phyloP scores from a whole-genome alignment of 30 jellyfish, hydroid and myxozoan genomes.

The Hydractinia echinata region DNA sequence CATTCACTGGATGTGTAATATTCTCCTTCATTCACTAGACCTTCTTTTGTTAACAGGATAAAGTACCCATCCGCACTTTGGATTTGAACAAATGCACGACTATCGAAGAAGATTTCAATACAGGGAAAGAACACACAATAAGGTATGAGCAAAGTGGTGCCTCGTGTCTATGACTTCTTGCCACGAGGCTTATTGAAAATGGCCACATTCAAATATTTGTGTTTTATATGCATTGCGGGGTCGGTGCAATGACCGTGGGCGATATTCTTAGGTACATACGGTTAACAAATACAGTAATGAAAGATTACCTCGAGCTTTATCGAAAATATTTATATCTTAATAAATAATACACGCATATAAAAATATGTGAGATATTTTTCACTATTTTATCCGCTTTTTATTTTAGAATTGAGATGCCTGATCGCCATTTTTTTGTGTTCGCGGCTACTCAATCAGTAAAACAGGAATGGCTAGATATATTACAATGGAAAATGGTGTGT shows the following conservation, averaged over 20 bases:
- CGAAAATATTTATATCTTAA: too few species aligned
- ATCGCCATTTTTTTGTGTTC: conserved; percentile 49
- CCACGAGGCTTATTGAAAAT: too few species aligned
- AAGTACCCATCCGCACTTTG: conserved; percentile 69
- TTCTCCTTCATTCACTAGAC: background rate
- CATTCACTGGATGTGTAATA: too few species aligned
- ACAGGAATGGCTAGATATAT: conserved; percentile 71
- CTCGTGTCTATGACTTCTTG: too few species aligned
- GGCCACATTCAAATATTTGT: too few species aligned
- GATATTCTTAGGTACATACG: too few species aligned
- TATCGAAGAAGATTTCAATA: conserved; percentile 55
- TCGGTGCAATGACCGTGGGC: too few species aligned
- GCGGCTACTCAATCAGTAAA: conserved; percentile 68
- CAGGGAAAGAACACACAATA: conserved; percentile 60
- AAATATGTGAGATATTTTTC: too few species aligned
- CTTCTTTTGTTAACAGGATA: conserved; percentile 40
- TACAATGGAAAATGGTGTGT: conserved; percentile 75
- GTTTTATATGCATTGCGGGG: too few species aligned
- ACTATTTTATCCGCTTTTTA: background rate
- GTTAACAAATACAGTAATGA: too few species aligned
- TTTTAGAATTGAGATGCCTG: conserved; percentile 66
- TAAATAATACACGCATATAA: too few species aligned
- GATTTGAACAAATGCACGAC: conserved; percentile 67
- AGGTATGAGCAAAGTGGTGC: conserved; percentile 24
- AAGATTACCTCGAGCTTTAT: too few species aligned